Evolutionary conservation across 1,140 invertebrate species (phyloP), one percentile per base, ranked within the genome.

Genomic region (Pachypeltis micranthus): DNA sequence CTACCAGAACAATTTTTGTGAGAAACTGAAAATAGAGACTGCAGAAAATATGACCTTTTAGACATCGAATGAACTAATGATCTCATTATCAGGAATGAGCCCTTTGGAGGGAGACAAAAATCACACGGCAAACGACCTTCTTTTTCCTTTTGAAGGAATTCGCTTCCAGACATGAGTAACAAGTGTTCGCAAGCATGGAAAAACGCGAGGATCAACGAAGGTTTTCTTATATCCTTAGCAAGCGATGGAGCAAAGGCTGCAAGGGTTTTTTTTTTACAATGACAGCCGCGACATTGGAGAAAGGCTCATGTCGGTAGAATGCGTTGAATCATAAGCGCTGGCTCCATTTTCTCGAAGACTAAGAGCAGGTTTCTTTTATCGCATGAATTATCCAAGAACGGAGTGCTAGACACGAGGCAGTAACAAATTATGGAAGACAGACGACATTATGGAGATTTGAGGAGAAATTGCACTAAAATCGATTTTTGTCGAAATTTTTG

Each of bases 111-210:
- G 34, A 86, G 73, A 28, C 79, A 77, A 66, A 83, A 85, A 70
- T 88, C 86, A 29, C 83, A 1, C 89, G 83, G 74, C 91, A 93
- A 34, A 82, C 81, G 56, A 89, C 80, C 77, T 90, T 90, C 67
- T 90, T 89, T 55, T 84, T 80, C 71, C 83, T 80, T 44, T 81
- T 82, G 71, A 81, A 78, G 65, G 80, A 78, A 29, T 57, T 57
- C 68, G 85, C 82, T 71, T 91, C 88, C 68, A 91, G 74, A 75
- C 90, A 92, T 63, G 78, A 76, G 70, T 85, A 82, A 75, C 90
- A 92, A 71, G 90, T 3, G 85, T 85, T 75, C 91, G 89, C 70
- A 90, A 87, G 77, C 89, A 92, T 68, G 85, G 81, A 58, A 91
- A 77, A 59, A 84, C 83, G 78, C 87, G 86, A 12, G 85, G 85